A percentile compares a stretch with the other conserved stretches of the same genome.
phyloP scores from a whole-genome alignment of 1,140 invertebrate species.

The Psix sp. region DNA sequence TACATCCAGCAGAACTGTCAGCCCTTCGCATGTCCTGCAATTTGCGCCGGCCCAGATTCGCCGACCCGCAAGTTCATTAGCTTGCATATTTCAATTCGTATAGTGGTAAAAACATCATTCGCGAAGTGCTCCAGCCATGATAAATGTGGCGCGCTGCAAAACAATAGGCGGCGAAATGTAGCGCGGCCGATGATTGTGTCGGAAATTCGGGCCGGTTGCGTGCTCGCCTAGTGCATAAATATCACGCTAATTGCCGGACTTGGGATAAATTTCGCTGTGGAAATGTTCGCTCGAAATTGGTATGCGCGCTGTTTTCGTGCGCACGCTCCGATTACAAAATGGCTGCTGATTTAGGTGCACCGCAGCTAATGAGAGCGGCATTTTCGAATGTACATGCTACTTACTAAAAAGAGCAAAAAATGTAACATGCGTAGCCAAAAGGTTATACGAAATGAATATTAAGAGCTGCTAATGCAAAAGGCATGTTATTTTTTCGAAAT shows the following conservation, averaged over 20 bases:
- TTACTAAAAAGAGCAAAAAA: background rate
- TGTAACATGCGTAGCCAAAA: too few relatives aligned
- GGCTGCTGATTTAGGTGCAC: conserved; percentile 49
- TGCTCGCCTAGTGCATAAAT: conserved; percentile 57
- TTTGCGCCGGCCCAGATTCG: conserved; percentile 27
- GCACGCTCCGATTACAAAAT: conserved; percentile 52
- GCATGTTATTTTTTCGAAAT: too few relatives aligned
- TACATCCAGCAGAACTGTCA: too few relatives aligned
- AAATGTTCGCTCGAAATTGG: conserved; percentile 59
- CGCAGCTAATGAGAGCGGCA: conserved; percentile 40
- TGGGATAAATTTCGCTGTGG: conserved; percentile 62
- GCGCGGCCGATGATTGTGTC: conserved; percentile 50
- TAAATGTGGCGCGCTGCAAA: conserved; percentile 27
- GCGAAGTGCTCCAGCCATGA: conserved; percentile 35
- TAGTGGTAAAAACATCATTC: conserved; percentile 35
- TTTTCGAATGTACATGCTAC: conserved; percentile 44
- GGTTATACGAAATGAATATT: too few relatives aligned
- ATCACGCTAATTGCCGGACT: conserved; percentile 63
- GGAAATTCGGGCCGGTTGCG: conserved; percentile 29
- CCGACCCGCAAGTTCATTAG: conserved; percentile 37
- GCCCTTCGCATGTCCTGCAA: conserved; percentile 23
- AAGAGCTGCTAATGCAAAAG: too few relatives aligned
- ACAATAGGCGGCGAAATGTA: conserved; percentile 44
- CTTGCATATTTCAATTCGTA: conserved; percentile 35
- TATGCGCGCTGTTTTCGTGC: conserved; percentile 54